These are phyloP conservation scores for Colossoma macropomum DNA, from an alignment of 2,113 vertebrate species.

Conservation along the genomic window DNA sequence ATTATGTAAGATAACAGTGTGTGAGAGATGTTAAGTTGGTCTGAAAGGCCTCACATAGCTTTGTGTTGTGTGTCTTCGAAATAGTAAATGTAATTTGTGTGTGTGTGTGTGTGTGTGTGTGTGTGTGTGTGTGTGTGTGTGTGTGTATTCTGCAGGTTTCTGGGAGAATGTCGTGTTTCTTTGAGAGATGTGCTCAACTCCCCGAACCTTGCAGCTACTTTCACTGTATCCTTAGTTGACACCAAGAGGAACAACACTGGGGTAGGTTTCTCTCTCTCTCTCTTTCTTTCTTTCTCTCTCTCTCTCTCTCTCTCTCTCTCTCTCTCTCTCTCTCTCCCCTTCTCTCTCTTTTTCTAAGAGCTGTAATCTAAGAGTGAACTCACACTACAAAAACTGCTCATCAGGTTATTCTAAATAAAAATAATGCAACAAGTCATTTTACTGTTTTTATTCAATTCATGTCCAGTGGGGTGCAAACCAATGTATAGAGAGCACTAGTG, in stretches of 20 bases:
- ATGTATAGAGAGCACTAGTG: too few relatives aligned
- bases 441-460: too few relatives aligned
- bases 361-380: too few relatives aligned
- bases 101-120: background rate
- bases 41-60: background rate
- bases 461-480: too few relatives aligned
- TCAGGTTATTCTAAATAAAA: too few relatives aligned
- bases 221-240: constrained; percentile 86
- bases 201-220: constrained; percentile 84
- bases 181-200: constrained; percentile 86
- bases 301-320: background rate
- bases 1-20: background rate
- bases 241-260: constrained; percentile 88
- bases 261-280: constrained; percentile 67
- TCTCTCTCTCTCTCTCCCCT: background rate
- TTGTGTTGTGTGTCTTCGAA: background rate
- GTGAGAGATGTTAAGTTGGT: background rate
- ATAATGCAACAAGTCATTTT: too few relatives aligned
- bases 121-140: constrained; percentile 19
- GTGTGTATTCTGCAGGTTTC: constrained; percentile 77
- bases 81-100: background rate
- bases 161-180: constrained; percentile 85
- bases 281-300: too few relatives aligned
- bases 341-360: too few relatives aligned
- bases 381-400: too few relatives aligned